phyloP scores from a whole-genome alignment of 1,140 invertebrate genomes.

The Nymphalis io region DNA sequence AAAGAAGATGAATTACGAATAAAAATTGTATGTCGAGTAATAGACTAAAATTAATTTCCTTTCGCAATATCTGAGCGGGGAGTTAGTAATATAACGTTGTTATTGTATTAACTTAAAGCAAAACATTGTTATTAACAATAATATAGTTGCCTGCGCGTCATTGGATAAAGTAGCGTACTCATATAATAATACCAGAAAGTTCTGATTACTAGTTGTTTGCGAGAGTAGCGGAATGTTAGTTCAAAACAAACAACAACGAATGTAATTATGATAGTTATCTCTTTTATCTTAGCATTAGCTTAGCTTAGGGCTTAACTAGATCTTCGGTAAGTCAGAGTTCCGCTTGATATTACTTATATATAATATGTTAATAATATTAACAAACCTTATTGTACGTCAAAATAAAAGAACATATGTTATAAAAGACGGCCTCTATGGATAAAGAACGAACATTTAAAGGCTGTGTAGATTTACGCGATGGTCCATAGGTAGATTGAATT shows the following conservation, averaged over 20 bases:
- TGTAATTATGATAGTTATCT: conserved; percentile 12
- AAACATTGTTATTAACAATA: not conserved
- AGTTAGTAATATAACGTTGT: not conserved
- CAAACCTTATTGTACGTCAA: too few relatives aligned
- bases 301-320: too few relatives aligned
- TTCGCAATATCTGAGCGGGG: too few relatives aligned
- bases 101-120: not conserved
- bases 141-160: not conserved
- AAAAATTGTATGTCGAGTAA: not conserved
- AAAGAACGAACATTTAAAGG: too few relatives aligned
- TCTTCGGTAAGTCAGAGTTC: too few relatives aligned
- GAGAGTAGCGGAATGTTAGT: not conserved
- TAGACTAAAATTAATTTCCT: too few relatives aligned
- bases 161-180: conserved; percentile 9
- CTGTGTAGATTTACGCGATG: too few relatives aligned
- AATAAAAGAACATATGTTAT: too few relatives aligned
- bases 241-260: not conserved
- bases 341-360: too few relatives aligned
- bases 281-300: not conserved
- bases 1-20: not conserved
- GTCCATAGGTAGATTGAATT: too few relatives aligned
- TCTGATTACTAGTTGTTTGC: conserved; percentile 21
- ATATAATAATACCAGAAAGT: conserved; percentile 18
- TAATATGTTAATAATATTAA: too few relatives aligned
- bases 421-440: too few relatives aligned